phyloP scores from a whole-genome alignment of 2,888 invertebrate genomes.

The Apotomis capreana region DNA sequence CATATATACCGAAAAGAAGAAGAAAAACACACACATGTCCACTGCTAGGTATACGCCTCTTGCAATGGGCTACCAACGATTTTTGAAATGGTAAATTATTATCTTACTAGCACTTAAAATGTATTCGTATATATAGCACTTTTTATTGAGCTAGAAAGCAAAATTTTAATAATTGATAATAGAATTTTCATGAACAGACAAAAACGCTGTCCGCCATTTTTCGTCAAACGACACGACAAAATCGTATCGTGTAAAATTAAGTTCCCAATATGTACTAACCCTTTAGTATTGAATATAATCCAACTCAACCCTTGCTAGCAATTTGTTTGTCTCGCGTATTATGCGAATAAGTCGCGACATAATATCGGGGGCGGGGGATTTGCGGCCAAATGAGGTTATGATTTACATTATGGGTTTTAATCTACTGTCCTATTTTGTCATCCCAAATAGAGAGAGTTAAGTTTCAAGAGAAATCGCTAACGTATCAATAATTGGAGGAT shows the following conservation, averaged over 20 bases:
- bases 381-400: conserved; percentile 56
- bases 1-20: no score
- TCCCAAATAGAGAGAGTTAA: not conserved
- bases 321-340: conserved; percentile 73
- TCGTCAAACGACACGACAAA: not conserved
- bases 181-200: no score
- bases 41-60: no score
- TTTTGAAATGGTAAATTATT: no score
- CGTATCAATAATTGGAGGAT: no score
- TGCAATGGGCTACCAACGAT: no score
- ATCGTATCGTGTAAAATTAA: conserved; percentile 31
- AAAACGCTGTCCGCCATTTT: not conserved
- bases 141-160: no score
- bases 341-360: conserved; percentile 66
- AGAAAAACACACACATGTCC: no score
- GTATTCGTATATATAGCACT: no score
- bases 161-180: no score
- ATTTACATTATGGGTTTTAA: conserved; percentile 40
- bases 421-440: conserved; percentile 11
- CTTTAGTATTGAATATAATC: conserved; percentile 49
- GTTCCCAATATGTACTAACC: conserved; percentile 6
- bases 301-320: conserved; percentile 69
- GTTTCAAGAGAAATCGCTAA: no score
- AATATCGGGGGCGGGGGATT: conserved; percentile 53
- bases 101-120: no score